These are phyloP conservation scores for Rhynchomys soricoides DNA, from an alignment of 2,113 vertebrate species.

Conservation along the genomic window DNA sequence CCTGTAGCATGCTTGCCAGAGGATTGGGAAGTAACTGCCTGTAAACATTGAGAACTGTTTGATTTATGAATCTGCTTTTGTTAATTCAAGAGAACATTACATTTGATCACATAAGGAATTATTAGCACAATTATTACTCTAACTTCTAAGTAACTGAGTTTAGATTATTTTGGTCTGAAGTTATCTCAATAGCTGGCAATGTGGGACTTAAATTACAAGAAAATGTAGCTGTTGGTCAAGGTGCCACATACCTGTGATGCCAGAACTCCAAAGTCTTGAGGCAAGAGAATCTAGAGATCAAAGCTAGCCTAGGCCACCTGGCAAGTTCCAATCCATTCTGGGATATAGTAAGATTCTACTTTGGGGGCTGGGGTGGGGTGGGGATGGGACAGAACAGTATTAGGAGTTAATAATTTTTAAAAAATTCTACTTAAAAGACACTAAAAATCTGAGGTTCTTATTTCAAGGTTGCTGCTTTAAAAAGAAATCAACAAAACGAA, in stretches of 20 bases:
- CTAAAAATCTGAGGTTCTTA: slow-evolving; percentile 22
- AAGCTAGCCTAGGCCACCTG: neutral
- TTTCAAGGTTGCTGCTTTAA: neutral
- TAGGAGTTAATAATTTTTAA: slow-evolving; percentile 34
- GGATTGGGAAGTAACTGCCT: slow-evolving; percentile 62
- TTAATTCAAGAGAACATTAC: slow-evolving; percentile 70
- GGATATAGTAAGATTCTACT: neutral
- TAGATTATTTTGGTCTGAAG: slow-evolving; percentile 56
- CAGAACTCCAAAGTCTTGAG: neutral
- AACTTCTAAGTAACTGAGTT: slow-evolving; percentile 42
- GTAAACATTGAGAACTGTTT: slow-evolving; percentile 67
- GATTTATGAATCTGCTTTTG: slow-evolving; percentile 64
- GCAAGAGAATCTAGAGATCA: neutral
- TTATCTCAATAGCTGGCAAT: neutral
- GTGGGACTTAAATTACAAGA: slow-evolving; percentile 26
- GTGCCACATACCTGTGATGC: neutral
- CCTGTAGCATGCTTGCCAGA: slow-evolving; percentile 62
- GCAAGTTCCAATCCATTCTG: neutral
- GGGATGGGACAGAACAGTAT: neutral
- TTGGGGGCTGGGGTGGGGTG: no score
- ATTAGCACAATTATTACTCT: neutral
- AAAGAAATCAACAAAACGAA: neutral
- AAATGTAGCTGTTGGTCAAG: neutral
- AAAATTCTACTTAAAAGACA: slow-evolving; percentile 34
- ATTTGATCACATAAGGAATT: slow-evolving; percentile 62